phyloP scores from a whole-genome alignment of 2,797 vertebrate genomes.

The Eleutherodactylus coqui region DNA sequence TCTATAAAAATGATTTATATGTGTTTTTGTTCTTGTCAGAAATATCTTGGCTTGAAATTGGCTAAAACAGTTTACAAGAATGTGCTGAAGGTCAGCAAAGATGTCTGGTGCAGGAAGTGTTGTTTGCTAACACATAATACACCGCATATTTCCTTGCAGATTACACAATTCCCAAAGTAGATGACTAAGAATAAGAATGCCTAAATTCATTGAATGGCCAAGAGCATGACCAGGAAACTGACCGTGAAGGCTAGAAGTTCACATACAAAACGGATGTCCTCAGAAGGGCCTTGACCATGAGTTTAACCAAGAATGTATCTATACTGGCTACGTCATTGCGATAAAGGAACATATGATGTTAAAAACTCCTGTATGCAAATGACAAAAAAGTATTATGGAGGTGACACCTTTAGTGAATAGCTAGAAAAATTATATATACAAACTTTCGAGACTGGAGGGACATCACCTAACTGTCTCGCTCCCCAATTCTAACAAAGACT shows the following conservation, averaged over 20 bases:
- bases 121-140: conserved; percentile 72
- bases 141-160: conserved; percentile 67
- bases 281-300: neutral
- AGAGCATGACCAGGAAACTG: neutral
- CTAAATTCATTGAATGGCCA: conserved; percentile 5
- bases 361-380: too few relatives aligned
- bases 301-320: neutral
- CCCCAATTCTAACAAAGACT: too few relatives aligned
- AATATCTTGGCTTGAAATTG: conserved; percentile 65
- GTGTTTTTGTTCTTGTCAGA: conserved; percentile 64
- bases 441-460: too few relatives aligned
- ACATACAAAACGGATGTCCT: neutral
- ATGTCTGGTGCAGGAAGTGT: conserved; percentile 65
- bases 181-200: conserved; percentile 11
- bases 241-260: conserved; percentile 6
- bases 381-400: too few relatives aligned
- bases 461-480: too few relatives aligned
- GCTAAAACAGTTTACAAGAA: conserved; percentile 66
- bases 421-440: too few relatives aligned
- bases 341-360: neutral
- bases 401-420: too few relatives aligned
- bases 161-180: conserved; percentile 44
- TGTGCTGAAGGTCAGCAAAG: conserved; percentile 65
- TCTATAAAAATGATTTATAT: conserved; percentile 67
- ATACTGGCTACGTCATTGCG: neutral